These are phyloP conservation scores for Tetramorium bicarinatum DNA, from an alignment of 2,888 invertebrate genomes.

Conservation along the genomic window DNA sequence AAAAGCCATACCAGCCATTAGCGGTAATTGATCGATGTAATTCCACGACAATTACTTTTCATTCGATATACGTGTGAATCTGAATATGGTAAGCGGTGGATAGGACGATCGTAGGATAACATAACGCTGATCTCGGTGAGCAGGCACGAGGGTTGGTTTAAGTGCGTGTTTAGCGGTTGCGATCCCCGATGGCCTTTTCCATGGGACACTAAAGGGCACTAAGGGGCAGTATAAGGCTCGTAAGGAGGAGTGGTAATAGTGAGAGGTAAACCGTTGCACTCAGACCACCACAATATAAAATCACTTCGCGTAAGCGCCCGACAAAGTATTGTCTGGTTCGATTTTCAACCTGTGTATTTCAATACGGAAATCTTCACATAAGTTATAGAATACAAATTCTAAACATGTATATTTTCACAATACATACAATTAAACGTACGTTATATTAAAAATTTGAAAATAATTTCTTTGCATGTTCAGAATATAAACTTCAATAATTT, in stretches of 20 bases:
- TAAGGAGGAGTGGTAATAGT: conserved; percentile 68
- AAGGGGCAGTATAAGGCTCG: conserved; percentile 66
- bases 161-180: conserved; percentile 80
- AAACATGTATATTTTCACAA: not conserved
- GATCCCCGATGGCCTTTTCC: conserved; percentile 76
- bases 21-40: conserved; percentile 30
- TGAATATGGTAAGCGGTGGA: conserved; percentile 66
- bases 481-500: not conserved
- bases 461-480: not conserved
- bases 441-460: not conserved
- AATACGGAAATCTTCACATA: not conserved
- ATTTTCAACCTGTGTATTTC: not conserved
- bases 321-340: conserved; percentile 48
- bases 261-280: conserved; percentile 65
- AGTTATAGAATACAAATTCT: not conserved
- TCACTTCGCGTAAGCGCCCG: conserved; percentile 62
- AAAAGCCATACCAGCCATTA: not conserved
- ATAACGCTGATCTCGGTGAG: conserved; percentile 75
- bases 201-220: conserved; percentile 73
- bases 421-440: not conserved
- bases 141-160: conserved; percentile 73
- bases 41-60: conserved; percentile 59
- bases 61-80: conserved; percentile 61
- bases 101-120: conserved; percentile 75
- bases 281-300: conserved; percentile 70